These are phyloP conservation scores for Matsumurasca onukii DNA, from an alignment of 1,140 invertebrate species.

Conservation along the genomic window DNA sequence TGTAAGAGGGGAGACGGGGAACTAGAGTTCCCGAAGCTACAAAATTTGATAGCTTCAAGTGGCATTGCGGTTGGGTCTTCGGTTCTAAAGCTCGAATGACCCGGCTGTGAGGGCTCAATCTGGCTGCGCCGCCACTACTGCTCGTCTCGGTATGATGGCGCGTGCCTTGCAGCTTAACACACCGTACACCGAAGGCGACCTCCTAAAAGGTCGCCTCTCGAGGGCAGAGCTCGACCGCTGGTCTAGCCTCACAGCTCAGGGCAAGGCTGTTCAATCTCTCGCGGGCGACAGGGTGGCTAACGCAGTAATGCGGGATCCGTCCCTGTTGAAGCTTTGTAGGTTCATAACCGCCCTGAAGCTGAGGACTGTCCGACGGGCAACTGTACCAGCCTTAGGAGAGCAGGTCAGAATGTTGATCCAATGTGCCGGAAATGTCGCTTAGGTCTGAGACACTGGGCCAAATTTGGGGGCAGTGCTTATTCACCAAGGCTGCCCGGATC, in stretches of 20 bases:
- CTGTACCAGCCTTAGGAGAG: neutral
- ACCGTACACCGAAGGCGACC: neutral
- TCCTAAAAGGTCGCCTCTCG: neutral
- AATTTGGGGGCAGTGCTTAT: conserved; percentile 29
- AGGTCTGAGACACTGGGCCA: conserved; percentile 36
- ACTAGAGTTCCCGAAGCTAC: neutral
- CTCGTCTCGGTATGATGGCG: conserved; percentile 4
- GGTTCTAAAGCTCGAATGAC: neutral
- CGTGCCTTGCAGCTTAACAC: neutral
- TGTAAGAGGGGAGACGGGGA: neutral
- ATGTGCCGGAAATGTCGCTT: conserved; percentile 24
- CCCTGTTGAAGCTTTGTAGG: conserved; percentile 13
- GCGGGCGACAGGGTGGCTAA: conserved; percentile 17
- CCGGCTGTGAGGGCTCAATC: neutral
- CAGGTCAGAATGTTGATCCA: neutral
- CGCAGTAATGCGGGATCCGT: conserved; percentile 14
- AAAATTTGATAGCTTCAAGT: neutral
- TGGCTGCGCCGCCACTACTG: conserved; percentile 16
- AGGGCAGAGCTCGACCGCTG: conserved; percentile 13
- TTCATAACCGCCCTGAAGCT: conserved; percentile 15
- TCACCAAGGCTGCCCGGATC: conserved; percentile 33
- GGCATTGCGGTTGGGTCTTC: neutral
- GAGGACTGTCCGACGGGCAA: neutral
- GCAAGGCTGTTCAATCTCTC: conserved; percentile 12
- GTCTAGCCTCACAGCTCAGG: neutral